Evolutionary conservation across 2,797 vertebrate species (phyloP), one percentile per base, ranked within the genome.

Genomic region (Chanos chanos): DNA sequence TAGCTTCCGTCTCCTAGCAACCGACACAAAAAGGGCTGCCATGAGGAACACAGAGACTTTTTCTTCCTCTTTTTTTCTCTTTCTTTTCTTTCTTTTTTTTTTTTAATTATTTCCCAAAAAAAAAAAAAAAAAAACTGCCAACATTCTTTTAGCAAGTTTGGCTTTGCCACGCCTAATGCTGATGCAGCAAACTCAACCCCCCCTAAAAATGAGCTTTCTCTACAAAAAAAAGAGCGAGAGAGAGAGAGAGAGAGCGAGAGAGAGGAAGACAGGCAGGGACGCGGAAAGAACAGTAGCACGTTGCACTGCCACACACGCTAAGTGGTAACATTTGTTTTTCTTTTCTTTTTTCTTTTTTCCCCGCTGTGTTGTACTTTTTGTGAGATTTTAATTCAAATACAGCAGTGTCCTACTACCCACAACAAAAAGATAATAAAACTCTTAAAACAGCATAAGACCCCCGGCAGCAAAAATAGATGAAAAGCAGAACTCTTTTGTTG

Each of bases 101-200:
- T 13, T 15, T 30, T 28, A 10, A 10, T 28, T 60, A 9, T 31
- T 24, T 8, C 7, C 19, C 39, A 41, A 24, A 40, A 21, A 27
- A 45, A 63, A 54, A 70, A 41, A 24, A 40, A 21, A 27, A 45
- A 63, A 54, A 70, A 47, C 53, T 50, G 59, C 49, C 19, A 24
- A 40, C 64, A 66, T 57, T 55, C 56, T 65, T 24, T 55, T 56
- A 34, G 56, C 45, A 34, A 13, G 80, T 79, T 66, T 73, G 77
- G 73, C 78, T 62, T 53, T 62, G 77, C 75, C 82, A 78, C 77
- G 76, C 77, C 81, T 78, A 78, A 66, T 82, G 86, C 86, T 87
- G 85, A 87, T 85, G 81, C 85, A 81, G 86, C 83, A 28, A 74
- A 74, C 74, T 58, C 28, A 74, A 59, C 78, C 78, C 72, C 77